These are phyloP conservation scores for Julus scandinavius DNA, from an alignment of 2,888 invertebrate species.

Conservation along the genomic window DNA sequence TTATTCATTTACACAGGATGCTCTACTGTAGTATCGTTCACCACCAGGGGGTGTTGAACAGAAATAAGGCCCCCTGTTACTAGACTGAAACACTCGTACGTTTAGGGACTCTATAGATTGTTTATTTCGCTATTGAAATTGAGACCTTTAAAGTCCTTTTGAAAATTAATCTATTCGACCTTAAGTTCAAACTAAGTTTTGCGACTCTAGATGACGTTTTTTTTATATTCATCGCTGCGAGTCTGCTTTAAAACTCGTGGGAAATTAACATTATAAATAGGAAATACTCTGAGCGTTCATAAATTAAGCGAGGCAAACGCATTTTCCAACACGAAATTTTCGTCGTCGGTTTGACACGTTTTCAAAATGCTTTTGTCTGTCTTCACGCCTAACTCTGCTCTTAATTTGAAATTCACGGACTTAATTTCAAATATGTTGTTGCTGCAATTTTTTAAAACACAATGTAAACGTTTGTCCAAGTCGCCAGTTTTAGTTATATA, in stretches of 20 bases:
- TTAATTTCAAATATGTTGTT: background rate
- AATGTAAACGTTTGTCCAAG: background rate
- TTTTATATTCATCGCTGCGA: background rate
- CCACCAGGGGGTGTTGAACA: too few species aligned
- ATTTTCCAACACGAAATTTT: background rate
- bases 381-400: background rate
- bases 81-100: too few species aligned
- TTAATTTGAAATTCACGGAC: slow-evolving; percentile 27
- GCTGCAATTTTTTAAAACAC: background rate
- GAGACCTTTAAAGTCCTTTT: too few species aligned
- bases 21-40: too few species aligned
- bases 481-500: too few species aligned
- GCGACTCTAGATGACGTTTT: background rate
- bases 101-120: too few species aligned
- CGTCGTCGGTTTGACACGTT: background rate
- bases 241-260: background rate
- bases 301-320: background rate
- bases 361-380: background rate
- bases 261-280: slow-evolving; percentile 1
- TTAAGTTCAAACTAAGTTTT: background rate
- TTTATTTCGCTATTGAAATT: too few species aligned
- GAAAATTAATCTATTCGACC: too few species aligned
- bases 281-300: background rate
- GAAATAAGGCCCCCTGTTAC: too few species aligned
- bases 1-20: too few species aligned